Evolutionary conservation across 2,113 vertebrate genomes (phyloP).

Genomic region (Rynchops niger): DNA sequence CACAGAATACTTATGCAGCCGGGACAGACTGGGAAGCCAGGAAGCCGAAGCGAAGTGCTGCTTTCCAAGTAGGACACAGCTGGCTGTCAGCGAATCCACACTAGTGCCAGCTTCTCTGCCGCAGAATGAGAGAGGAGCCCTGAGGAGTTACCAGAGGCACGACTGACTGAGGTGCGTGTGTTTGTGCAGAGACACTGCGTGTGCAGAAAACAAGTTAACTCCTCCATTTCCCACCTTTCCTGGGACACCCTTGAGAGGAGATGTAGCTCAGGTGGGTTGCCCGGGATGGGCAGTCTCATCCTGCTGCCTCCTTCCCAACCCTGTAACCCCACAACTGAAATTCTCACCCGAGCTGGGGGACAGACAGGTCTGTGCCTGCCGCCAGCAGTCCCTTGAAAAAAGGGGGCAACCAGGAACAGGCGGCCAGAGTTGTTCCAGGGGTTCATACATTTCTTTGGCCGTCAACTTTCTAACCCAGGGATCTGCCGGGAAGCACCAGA

Average conservation of each 20-base stretch:
- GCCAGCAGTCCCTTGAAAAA: neutral
- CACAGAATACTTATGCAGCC: neutral
- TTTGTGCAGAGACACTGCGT: neutral
- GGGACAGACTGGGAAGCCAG: neutral
- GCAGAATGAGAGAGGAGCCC: neutral
- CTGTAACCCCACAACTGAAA: neutral
- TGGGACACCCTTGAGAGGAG: neutral
- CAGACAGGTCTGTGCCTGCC: neutral
- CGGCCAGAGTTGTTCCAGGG: neutral
- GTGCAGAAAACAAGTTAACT: neutral
- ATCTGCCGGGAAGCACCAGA: neutral
- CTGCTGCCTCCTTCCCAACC: neutral
- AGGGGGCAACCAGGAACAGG: neutral
- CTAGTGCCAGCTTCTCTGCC: neutral
- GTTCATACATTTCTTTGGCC: neutral
- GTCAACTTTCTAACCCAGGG: neutral
- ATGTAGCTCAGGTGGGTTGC: neutral
- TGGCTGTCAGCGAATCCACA: neutral
- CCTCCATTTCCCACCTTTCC: neutral
- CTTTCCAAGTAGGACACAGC: neutral
- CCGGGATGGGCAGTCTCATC: neutral
- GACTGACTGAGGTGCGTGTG: fast-evolving
- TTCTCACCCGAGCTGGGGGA: neutral
- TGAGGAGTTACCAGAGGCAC: neutral
- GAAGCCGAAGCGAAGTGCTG: neutral